Evolutionary conservation across 2,113 vertebrate species (phyloP).

Genomic region (Platanista minor): DNA sequence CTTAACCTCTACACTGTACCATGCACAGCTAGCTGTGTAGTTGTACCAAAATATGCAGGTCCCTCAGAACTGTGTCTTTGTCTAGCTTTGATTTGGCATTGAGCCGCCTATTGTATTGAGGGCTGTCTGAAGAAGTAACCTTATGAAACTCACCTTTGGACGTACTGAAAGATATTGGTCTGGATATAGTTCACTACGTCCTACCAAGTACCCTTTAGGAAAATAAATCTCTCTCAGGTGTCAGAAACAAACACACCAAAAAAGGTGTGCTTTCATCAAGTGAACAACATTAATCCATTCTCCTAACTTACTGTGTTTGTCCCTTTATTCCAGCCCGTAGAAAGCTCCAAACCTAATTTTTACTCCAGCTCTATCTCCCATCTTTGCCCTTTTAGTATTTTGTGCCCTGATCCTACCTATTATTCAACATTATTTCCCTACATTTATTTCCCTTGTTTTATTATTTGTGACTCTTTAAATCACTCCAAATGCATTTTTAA

Average conservation of each 20-base stretch:
- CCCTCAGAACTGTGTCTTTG: neutral
- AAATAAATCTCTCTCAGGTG: neutral
- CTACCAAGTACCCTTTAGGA: neutral
- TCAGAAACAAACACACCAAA: neutral
- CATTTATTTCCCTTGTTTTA: neutral
- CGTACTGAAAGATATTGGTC: neutral
- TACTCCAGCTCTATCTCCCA: neutral
- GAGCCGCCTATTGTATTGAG: neutral
- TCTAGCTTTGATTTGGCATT: neutral
- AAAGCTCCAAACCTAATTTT: neutral
- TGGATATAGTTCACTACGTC: neutral
- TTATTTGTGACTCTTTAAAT: neutral
- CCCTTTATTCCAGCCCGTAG: neutral
- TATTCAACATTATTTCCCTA: neutral
- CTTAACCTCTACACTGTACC: neutral
- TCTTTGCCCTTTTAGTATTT: neutral
- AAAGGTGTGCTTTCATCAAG: neutral
- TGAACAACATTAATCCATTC: neutral
- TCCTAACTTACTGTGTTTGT: neutral
- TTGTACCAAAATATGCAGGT: neutral
- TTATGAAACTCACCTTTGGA: neutral
- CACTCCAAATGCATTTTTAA: neutral
- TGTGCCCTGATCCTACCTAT: neutral
- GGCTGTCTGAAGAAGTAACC: neutral
- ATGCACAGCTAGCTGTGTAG: neutral